Evolutionary conservation across 2,113 vertebrate species (phyloP), one percentile per base, ranked within the genome.

Genomic region (Crotalus helleri): DNA sequence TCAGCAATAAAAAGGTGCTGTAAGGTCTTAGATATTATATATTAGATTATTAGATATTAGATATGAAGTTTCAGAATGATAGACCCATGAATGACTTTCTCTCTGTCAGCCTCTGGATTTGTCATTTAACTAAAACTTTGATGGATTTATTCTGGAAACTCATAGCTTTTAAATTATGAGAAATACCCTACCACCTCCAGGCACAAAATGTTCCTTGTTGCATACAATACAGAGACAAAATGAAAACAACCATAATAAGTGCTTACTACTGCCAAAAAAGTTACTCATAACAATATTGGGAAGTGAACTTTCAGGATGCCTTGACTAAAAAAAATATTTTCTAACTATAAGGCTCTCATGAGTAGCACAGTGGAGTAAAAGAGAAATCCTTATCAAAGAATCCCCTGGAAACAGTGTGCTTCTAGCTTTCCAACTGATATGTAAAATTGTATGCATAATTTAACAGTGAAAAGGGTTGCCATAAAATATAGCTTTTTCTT

Each of bases 391-490:
- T 92, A 64, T 6, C 24, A 91, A 93, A 93, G 0, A 19, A 54
- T 90, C 12, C 49, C 85, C 64, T 85, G 15, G 51, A 49, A 74
- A 39, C 5, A 89, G 13, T 85, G 93, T 92, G 11, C 58, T 44
- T 26, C 0, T 93, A 10, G 55, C 69, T 96, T 95, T 61, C 29
- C 1, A 95, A 95, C 93, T 90, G 59, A 29, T 93, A 90, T 64
- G 53, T 89, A 93, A 93, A 87, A 85, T 2, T 53, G 2, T 53
- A 90, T 59, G 61, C 44, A 58, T n/a, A 94, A 92, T 85, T 92
- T 89, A 55, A n/a, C 88, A 55, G 6, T 23, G 86, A 85, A 93
- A 91, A 90, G 93, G 55, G 51, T 90, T 93, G 51, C 85, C 69
- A 6, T 91, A 21, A 3, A 88, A 87, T 94, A 94, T n/a, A 91